Percentiles rank a stretch among this genome's conserved stretches.
Conservation (phyloP, 2,888 invertebrate genomes). For the Enchytraeus crypticus region DNA sequence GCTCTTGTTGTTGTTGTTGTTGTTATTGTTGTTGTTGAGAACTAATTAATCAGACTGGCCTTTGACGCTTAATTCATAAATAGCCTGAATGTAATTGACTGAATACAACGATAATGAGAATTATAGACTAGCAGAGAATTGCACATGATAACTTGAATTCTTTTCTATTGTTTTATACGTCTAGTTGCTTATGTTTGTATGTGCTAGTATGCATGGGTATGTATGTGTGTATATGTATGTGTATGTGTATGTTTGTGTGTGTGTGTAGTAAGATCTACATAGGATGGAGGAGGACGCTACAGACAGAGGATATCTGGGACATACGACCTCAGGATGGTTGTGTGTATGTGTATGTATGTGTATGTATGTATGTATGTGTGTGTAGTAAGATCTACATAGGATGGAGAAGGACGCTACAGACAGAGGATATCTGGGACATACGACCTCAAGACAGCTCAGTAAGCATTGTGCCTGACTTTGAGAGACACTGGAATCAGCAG, state of each 20-base stretch:
- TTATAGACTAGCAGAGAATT: too few species aligned
- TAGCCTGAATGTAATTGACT: too few species aligned
- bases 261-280: neutral
- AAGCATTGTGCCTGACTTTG: conserved; percentile 17
- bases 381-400: conserved; percentile 23
- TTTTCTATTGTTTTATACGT: too few species aligned
- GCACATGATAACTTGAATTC: too few species aligned
- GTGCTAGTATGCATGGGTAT: too few species aligned
- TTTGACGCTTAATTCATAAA: too few species aligned
- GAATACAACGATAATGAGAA: too few species aligned
- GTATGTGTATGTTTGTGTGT: neutral
- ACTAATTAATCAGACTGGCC: too few species aligned
- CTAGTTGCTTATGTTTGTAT: too few species aligned
- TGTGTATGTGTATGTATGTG: neutral
- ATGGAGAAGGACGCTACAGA: conserved; percentile 17
- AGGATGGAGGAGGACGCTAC: neutral
- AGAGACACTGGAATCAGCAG: conserved; percentile 17
- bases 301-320: neutral
- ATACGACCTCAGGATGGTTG: neutral
- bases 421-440: conserved; percentile 24
- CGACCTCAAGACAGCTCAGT: conserved; percentile 16
- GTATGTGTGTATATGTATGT: too few species aligned
- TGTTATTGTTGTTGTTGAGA: too few species aligned
- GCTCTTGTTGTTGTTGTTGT: too few species aligned
- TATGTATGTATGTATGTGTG: neutral